phyloP scores from a whole-genome alignment of 2,797 vertebrate species.

The Mus caroli region DNA sequence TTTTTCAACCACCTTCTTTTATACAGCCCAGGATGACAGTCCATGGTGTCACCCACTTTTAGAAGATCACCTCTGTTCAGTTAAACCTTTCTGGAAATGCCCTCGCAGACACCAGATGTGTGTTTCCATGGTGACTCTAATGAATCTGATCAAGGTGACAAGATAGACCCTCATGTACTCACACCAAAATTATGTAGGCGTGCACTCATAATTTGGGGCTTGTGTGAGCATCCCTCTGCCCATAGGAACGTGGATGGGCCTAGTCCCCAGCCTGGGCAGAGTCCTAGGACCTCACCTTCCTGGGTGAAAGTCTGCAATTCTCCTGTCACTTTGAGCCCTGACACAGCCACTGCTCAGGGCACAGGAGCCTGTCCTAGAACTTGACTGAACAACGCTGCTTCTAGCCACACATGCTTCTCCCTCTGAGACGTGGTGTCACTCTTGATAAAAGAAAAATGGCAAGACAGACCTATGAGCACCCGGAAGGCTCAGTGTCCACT shows the following conservation, averaged over 20 bases:
- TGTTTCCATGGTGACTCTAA: neutral
- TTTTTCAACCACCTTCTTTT: neutral
- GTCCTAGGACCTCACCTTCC: neutral
- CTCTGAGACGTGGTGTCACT: neutral
- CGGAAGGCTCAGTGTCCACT: neutral
- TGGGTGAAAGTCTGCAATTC: neutral
- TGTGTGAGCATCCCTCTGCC: neutral
- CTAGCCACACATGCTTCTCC: neutral
- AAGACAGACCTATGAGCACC: neutral
- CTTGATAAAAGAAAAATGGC: neutral
- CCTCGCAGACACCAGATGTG: neutral
- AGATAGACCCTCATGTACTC: neutral
- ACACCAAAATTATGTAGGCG: accelerated
- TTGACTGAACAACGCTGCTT: neutral
- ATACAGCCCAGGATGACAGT: neutral
- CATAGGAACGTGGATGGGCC: accelerated
- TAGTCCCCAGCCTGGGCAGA: neutral
- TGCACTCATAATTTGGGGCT: accelerated
- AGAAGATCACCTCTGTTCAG: neutral
- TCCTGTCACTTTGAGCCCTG: neutral
- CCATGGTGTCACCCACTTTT: neutral
- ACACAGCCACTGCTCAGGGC: no score
- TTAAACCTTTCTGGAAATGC: neutral
- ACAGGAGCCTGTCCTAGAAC: neutral
- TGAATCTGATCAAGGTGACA: neutral